Evolutionary conservation across 2,888 invertebrate genomes (phyloP).

Genomic region (Tyria jacobaeae): DNA sequence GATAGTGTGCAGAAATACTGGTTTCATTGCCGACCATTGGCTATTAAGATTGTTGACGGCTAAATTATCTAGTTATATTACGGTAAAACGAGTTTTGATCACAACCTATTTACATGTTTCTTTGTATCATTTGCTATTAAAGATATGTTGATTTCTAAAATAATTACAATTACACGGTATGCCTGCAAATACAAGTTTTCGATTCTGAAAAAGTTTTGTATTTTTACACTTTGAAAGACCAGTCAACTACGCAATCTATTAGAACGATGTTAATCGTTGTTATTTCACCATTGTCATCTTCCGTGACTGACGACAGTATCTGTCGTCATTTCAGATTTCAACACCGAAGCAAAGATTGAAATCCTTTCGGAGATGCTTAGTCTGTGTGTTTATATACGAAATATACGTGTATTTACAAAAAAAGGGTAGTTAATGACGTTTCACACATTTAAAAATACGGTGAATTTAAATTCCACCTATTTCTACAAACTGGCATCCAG

Average conservation of each 20-base stretch:
- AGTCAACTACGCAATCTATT: not conserved
- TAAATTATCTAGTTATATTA: slow-evolving; percentile 33
- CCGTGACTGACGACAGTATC: not conserved
- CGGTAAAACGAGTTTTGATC: slow-evolving; percentile 28
- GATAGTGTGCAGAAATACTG: too few species aligned
- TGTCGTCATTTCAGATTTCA: not conserved
- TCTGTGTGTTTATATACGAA: not conserved
- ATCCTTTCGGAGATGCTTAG: not conserved
- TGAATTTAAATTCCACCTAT: too few species aligned
- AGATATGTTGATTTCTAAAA: too few species aligned
- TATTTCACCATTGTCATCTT: slow-evolving; percentile 1
- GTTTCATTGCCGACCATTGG: slow-evolving; percentile 42
- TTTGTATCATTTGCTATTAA: too few species aligned
- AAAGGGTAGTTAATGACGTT: not conserved
- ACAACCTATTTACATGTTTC: not conserved
- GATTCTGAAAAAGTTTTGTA: too few species aligned
- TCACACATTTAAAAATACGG: too few species aligned
- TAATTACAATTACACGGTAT: too few species aligned
- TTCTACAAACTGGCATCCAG: too few species aligned
- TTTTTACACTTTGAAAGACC: too few species aligned
- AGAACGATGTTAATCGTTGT: not conserved
- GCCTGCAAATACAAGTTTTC: too few species aligned
- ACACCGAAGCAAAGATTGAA: not conserved
- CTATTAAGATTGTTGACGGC: slow-evolving; percentile 21
- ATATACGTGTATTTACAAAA: not conserved